Percentiles rank a stretch among this genome's conserved stretches.
Evolutionary conservation across 2,888 invertebrate species (phyloP).

Genomic region (Diaprepes abbreviatus): DNA sequence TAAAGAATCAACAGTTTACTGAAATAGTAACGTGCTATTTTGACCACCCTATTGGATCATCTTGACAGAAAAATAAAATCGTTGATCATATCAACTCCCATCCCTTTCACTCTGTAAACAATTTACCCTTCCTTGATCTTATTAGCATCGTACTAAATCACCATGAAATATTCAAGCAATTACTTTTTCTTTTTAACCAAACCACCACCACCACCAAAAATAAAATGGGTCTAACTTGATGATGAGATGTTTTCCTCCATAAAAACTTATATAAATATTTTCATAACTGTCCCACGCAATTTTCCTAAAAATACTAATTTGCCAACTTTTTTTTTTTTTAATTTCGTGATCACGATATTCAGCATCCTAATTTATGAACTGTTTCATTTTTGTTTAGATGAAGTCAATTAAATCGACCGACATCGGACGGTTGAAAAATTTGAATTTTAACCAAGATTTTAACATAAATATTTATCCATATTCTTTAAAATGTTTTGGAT

Average conservation of each 20-base stretch:
- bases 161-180: no score
- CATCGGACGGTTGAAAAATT: slow-evolving; percentile 34
- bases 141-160: no score
- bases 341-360: slow-evolving; percentile 13
- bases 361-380: slow-evolving; percentile 41
- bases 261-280: slow-evolving; percentile 2
- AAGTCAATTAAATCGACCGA: slow-evolving; percentile 48
- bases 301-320: slow-evolving; percentile 26
- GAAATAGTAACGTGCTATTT: no score
- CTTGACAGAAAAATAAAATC: no score
- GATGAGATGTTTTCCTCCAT: background rate
- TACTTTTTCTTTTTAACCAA: no score
- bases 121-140: no score
- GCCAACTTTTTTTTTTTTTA: slow-evolving; percentile 4
- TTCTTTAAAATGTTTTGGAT: slow-evolving; percentile 22
- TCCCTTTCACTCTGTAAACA: no score
- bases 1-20: no score
- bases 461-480: slow-evolving; percentile 39
- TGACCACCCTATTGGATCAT: no score
- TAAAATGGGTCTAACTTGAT: no score
- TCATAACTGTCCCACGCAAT: background rate
- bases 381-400: slow-evolving; percentile 43
- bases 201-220: no score
- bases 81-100: no score
- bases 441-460: slow-evolving; percentile 9